These are phyloP conservation scores for Drymodes brunneopygia DNA, from an alignment of 2,113 vertebrate species.

Conservation along the genomic window DNA sequence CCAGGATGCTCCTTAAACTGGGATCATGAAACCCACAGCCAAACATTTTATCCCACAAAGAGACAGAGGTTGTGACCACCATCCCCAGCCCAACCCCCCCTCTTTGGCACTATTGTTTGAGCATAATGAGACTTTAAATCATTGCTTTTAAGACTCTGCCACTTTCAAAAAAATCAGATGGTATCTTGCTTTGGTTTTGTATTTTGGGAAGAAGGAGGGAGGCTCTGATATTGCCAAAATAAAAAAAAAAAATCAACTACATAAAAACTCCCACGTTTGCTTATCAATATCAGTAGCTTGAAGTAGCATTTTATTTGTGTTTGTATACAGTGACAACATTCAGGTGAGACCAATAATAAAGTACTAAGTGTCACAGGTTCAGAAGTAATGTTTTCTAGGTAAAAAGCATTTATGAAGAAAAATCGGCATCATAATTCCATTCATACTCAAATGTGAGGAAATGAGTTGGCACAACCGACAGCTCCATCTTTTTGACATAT, in stretches of 20 bases:
- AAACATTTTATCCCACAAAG: not conserved
- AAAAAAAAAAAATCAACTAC: not conserved
- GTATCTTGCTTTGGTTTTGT: not conserved
- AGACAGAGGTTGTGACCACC: not conserved
- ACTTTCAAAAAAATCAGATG: not conserved
- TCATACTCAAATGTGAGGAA: not conserved
- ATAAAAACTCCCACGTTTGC: not conserved
- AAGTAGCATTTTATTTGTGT: not conserved
- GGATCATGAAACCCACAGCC: not conserved
- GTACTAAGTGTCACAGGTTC: not conserved
- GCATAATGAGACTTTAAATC: not conserved
- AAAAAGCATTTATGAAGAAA: not conserved
- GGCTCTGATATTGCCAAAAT: not conserved
- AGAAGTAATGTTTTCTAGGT: not conserved
- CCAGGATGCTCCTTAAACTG: not conserved
- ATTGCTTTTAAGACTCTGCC: not conserved
- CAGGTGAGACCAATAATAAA: not conserved
- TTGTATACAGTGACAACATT: not conserved
- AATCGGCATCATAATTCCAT: not conserved
- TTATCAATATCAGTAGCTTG: not conserved
- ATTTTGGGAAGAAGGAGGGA: not conserved
- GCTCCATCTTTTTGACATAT: constrained; percentile 24
- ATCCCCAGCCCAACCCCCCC: not conserved
- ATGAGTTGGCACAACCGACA: not conserved
- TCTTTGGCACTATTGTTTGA: not conserved